A percentile compares a stretch with the other conserved stretches of the same genome.
Conservation (phyloP, 2,888 invertebrate species). For the Antheraea yamamai region DNA sequence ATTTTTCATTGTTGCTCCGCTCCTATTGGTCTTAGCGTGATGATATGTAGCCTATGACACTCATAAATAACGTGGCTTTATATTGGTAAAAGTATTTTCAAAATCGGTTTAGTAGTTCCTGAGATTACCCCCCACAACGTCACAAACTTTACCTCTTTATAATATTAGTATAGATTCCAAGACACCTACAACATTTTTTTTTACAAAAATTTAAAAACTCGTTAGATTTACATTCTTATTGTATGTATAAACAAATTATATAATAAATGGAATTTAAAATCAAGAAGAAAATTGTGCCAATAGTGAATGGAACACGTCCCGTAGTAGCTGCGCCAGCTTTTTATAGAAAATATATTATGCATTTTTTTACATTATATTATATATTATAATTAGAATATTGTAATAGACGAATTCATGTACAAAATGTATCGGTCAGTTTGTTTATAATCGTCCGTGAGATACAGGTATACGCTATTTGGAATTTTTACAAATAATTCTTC, state of each 20-base stretch:
- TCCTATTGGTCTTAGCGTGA: no score
- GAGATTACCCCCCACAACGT: no score
- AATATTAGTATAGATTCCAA: no score
- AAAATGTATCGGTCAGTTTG: not conserved
- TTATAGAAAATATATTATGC: not conserved
- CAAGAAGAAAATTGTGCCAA: not conserved
- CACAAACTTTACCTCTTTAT: no score
- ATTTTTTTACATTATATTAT: not conserved
- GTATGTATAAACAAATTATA: not conserved
- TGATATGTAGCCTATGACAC: no score
- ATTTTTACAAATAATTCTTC: not conserved
- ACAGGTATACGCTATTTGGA: not conserved
- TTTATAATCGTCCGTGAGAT: not conserved
- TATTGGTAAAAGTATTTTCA: no score
- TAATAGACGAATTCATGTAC: not conserved
- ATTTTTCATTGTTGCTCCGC: no score
- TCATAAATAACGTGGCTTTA: no score
- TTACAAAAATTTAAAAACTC: no score
- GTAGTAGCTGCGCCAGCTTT: slow-evolving; percentile 41
- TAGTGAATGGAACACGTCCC: slow-evolving; percentile 45
- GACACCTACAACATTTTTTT: no score
- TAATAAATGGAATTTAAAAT: not conserved
- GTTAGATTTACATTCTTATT: no score
- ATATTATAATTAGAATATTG: not conserved
- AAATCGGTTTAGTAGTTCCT: no score